Conservation (phyloP, 2,888 invertebrate species). For the Drosophila paracracens region DNA sequence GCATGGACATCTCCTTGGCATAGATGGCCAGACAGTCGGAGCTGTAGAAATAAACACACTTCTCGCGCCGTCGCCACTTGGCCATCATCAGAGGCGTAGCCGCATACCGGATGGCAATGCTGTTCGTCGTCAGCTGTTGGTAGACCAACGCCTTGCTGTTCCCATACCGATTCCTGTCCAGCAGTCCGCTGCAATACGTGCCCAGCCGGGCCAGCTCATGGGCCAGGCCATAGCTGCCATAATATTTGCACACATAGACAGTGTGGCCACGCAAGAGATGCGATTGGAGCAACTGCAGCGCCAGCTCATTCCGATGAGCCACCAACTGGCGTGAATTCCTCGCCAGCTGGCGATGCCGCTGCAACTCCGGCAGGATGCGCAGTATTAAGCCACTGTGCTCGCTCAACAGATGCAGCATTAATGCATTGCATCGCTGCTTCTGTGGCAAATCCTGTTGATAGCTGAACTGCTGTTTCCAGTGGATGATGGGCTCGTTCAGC, state of each 20-base stretch:
- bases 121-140: conserved; percentile 47
- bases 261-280: conserved; percentile 61
- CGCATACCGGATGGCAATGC: conserved; percentile 66
- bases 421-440: conserved; percentile 62
- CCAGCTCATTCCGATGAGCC: conserved; percentile 52
- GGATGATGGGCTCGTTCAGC: conserved; percentile 66
- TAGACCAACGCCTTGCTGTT: conserved; percentile 70
- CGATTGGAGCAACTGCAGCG: conserved; percentile 53
- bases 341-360: conserved; percentile 26
- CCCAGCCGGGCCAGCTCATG: conserved; percentile 53
- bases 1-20: conserved; percentile 62
- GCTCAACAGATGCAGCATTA: conserved; percentile 63
- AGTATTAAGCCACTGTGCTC: conserved; percentile 66
- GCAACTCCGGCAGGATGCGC: conserved; percentile 57
- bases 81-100: conserved; percentile 71
- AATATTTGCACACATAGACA: conserved; percentile 69
- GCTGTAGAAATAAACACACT: conserved; percentile 70
- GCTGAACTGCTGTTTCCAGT: conserved; percentile 66
- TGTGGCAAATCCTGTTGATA: conserved; percentile 53
- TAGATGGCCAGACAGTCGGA: conserved; percentile 76
- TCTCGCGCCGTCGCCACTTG: conserved; percentile 66
- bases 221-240: conserved; percentile 72
- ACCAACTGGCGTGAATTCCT: conserved; percentile 66
- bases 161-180: conserved; percentile 72
- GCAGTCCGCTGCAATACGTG: conserved; percentile 70